These are phyloP conservation scores for Sebastes dallii DNA, from an alignment of 2,797 vertebrate genomes.

Conservation along the genomic window DNA sequence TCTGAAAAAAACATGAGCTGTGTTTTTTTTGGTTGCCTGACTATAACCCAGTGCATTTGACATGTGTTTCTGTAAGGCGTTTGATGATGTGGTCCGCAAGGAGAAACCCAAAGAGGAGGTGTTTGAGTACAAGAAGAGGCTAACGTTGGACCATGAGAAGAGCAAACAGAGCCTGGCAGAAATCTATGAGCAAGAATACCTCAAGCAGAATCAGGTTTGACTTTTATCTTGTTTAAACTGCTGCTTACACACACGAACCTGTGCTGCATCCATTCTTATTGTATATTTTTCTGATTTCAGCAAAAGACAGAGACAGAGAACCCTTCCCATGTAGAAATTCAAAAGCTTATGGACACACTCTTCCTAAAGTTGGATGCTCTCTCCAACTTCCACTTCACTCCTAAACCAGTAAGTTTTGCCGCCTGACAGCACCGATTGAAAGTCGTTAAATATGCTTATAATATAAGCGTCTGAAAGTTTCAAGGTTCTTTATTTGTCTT, in stretches of 20 bases:
- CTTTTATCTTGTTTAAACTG: not conserved
- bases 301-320: conserved; percentile 90
- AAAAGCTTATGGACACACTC: conserved; percentile 93
- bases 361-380: conserved; percentile 95
- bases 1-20: not conserved
- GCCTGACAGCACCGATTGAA: not conserved
- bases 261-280: not conserved
- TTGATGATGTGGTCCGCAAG: conserved; percentile 96
- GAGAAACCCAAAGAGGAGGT: conserved; percentile 94
- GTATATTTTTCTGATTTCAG: conserved; percentile 67
- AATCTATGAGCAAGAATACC: conserved; percentile 95
- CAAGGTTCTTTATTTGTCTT: too few species aligned
- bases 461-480: not conserved
- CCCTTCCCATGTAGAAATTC: conserved; percentile 92
- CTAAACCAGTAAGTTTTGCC: conserved; percentile 89
- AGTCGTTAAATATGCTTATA: too few species aligned
- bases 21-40: not conserved
- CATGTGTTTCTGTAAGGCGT: conserved; percentile 81
- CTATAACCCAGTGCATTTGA: not conserved
- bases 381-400: conserved; percentile 98
- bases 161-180: conserved; percentile 96
- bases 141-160: conserved; percentile 95
- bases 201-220: conserved; percentile 92
- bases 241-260: not conserved
- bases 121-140: conserved; percentile 94